These are phyloP conservation scores for Cataglyphis altisquamis DNA, from an alignment of 2,888 invertebrate species.

Conservation along the genomic window DNA sequence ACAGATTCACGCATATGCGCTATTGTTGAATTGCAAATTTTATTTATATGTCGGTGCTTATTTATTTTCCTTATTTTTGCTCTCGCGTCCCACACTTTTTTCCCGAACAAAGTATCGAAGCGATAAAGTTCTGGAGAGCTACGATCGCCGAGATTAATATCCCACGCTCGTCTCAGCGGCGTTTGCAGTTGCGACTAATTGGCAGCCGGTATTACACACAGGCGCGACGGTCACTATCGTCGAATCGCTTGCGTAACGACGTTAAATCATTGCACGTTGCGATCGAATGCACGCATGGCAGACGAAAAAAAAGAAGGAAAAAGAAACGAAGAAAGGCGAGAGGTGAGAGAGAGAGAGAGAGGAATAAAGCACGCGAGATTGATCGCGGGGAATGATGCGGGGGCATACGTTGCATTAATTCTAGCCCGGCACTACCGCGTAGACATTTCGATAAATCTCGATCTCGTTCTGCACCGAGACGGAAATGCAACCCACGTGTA, in stretches of 20 bases:
- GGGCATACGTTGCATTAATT: slow-evolving; percentile 46
- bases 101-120: slow-evolving; percentile 37
- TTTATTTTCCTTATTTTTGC: neutral
- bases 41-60: neutral
- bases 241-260: slow-evolving; percentile 59
- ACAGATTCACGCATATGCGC: neutral
- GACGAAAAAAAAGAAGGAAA: neutral
- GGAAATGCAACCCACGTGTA: slow-evolving; percentile 56
- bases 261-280: slow-evolving; percentile 61
- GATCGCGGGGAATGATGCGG: slow-evolving; percentile 7
- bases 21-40: neutral
- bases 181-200: slow-evolving; percentile 50
- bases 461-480: slow-evolving; percentile 52
- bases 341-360: neutral
- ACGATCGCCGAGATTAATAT: slow-evolving; percentile 54
- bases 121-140: slow-evolving; percentile 30
- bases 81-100: slow-evolving; percentile 6
- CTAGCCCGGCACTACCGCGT: slow-evolving; percentile 31
- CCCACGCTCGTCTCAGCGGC: slow-evolving; percentile 49
- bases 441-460: slow-evolving; percentile 63
- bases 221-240: slow-evolving; percentile 51
- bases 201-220: slow-evolving; percentile 43
- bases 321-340: slow-evolving; percentile 29
- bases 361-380: slow-evolving; percentile 17
- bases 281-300: slow-evolving; percentile 25